These are phyloP conservation scores for Tenebrio molitor DNA, from an alignment of 1,140 invertebrate genomes.

Conservation along the genomic window DNA sequence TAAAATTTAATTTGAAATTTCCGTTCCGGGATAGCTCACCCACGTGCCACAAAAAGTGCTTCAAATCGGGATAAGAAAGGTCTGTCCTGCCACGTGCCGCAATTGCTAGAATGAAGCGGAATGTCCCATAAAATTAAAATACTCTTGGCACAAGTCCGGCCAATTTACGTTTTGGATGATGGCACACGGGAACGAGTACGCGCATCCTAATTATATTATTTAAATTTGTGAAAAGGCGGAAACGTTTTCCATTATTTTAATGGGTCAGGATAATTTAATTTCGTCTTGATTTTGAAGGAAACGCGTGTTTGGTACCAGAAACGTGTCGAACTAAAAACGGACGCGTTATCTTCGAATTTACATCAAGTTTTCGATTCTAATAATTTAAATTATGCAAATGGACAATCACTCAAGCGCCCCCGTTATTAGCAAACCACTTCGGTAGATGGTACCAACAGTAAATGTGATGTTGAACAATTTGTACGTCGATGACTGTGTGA, in stretches of 20 bases:
- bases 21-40: background rate
- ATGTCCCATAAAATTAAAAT: constrained; percentile 22
- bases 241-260: background rate
- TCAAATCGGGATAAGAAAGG: background rate
- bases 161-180: background rate
- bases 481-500: background rate
- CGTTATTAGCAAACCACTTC: background rate
- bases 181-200: background rate
- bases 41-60: background rate
- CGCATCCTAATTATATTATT: background rate
- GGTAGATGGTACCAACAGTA: too few species aligned
- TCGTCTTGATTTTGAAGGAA: background rate
- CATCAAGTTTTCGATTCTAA: background rate
- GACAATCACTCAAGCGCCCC: background rate
- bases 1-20: constrained; percentile 12
- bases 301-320: background rate
- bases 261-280: background rate
- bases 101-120: background rate
- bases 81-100: background rate
- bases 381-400: constrained; percentile 12
- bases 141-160: constrained; percentile 13
- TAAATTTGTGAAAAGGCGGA: background rate
- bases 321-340: background rate
- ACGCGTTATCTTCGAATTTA: background rate
- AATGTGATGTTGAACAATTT: background rate